These are phyloP conservation scores for Drymonia ruficornis DNA, from an alignment of 2,888 invertebrate genomes.

Conservation along the genomic window DNA sequence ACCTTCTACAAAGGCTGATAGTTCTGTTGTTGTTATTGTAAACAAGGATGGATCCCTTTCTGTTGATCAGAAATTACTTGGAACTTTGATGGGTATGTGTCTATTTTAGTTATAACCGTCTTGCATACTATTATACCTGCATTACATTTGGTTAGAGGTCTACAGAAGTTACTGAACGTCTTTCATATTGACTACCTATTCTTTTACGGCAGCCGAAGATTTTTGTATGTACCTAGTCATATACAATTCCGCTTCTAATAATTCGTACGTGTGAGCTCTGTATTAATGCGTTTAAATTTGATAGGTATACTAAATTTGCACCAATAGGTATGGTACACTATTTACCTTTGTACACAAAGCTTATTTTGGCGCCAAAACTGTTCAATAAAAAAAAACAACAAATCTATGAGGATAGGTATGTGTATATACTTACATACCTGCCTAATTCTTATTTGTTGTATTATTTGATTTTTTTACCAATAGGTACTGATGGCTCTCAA, in stretches of 20 bases:
- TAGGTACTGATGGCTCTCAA: constrained; percentile 81
- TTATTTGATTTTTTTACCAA: neutral
- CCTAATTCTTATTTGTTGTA: neutral
- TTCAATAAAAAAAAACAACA: neutral
- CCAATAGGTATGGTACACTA: no score
- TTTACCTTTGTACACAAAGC: neutral
- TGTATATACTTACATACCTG: neutral
- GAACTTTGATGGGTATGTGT: constrained; percentile 90
- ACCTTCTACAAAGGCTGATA: constrained; percentile 84
- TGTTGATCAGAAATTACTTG: constrained; percentile 91
- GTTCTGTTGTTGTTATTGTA: constrained; percentile 92
- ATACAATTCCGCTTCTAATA: no score
- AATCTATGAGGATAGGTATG: neutral
- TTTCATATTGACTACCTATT: no score
- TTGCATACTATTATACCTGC: neutral
- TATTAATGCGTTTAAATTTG: neutral
- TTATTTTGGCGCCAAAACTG: constrained; percentile 43
- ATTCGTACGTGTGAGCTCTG: neutral
- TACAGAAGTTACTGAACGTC: no score
- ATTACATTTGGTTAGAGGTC: no score
- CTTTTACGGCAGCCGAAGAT: no score
- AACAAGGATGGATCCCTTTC: constrained; percentile 94
- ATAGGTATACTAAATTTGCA: neutral
- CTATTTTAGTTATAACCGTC: neutral
- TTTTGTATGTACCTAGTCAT: no score